phyloP scores from a whole-genome alignment of 92 coral and sea anemone species.

The Chrysogorgia sp. region DNA sequence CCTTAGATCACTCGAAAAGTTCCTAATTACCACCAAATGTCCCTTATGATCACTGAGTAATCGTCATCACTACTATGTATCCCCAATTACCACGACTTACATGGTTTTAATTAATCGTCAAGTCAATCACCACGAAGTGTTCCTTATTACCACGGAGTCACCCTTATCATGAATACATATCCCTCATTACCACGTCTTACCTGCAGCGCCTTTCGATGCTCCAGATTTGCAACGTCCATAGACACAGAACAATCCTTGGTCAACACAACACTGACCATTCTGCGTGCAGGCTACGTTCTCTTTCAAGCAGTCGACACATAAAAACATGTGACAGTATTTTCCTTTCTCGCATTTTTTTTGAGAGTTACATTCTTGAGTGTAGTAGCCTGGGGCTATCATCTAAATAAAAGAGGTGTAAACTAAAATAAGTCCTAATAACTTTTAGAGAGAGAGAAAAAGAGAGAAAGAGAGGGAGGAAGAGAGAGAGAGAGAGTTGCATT shows the following conservation, averaged over 20 bases:
- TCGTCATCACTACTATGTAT: no score
- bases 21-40: no score
- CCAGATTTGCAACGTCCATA: slow-evolving; percentile 99
- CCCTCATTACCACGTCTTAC: slow-evolving; percentile 1
- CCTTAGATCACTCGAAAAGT: no score
- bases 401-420: not conserved
- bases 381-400: slow-evolving; percentile 97
- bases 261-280: slow-evolving; percentile 94
- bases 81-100: not conserved
- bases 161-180: no score
- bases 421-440: no score
- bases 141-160: no score
- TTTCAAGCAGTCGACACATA: slow-evolving; percentile 95
- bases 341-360: slow-evolving; percentile 84
- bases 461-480: no score
- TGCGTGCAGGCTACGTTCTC: slow-evolving; percentile 99
- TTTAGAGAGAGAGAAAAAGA: no score
- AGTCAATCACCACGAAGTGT: not conserved
- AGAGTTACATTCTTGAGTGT: slow-evolving; percentile 96
- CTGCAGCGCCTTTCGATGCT: slow-evolving; percentile 52
- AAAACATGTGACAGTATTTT: slow-evolving; percentile 98
- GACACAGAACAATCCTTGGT: slow-evolving; percentile 78
- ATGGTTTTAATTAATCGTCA: not conserved
- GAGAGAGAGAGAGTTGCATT: no score
- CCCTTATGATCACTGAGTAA: no score